phyloP scores from a whole-genome alignment of 2,888 invertebrate species.

The Dynastes tityus region DNA sequence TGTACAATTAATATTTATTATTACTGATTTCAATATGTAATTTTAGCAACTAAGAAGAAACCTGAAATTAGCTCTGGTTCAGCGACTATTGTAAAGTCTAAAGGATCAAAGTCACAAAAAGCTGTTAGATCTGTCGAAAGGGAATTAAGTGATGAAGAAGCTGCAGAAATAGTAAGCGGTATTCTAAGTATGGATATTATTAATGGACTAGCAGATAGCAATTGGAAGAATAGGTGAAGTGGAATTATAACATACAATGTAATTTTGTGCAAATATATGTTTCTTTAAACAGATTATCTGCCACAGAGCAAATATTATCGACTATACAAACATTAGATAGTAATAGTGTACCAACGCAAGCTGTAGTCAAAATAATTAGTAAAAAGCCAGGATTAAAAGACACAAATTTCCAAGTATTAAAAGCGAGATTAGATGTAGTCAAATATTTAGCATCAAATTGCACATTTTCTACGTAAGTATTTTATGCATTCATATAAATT shows the following conservation, averaged over 20 bases:
- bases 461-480: constrained; percentile 77
- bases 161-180: constrained; percentile 81
- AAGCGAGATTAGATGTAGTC: constrained; percentile 85
- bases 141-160: constrained; percentile 84
- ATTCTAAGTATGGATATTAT: constrained; percentile 77
- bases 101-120: constrained; percentile 56
- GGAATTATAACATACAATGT: constrained; percentile 56
- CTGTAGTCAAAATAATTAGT: constrained; percentile 81
- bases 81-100: constrained; percentile 62
- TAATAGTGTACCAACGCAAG: constrained; percentile 81
- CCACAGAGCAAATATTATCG: constrained; percentile 82
- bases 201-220: constrained; percentile 80
- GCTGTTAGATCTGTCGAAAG: constrained; percentile 73
- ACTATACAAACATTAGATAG: constrained; percentile 77
- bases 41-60: constrained; percentile 30
- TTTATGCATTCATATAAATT: background rate
- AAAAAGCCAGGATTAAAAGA: constrained; percentile 92
- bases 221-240: constrained; percentile 83
- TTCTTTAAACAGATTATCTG: constrained; percentile 73
- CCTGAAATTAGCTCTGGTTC: constrained; percentile 66
- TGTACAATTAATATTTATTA: no score
- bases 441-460: constrained; percentile 85
- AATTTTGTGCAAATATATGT: constrained; percentile 1
- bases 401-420: constrained; percentile 93
- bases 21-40: no score